Conservation (phyloP, 2,797 vertebrate genomes). For the Orientallactaga sibirica region DNA sequence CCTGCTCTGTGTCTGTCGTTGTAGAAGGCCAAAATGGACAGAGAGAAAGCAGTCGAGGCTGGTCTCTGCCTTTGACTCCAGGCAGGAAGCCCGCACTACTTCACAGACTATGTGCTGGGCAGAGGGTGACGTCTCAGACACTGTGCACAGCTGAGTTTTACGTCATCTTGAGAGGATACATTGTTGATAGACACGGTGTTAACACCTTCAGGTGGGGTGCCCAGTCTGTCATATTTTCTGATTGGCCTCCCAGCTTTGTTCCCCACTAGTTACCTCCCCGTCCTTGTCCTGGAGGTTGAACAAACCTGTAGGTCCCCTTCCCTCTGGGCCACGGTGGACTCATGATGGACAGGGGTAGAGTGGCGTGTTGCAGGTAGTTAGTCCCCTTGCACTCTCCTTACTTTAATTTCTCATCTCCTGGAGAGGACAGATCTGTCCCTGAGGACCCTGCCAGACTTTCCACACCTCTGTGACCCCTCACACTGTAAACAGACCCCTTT, state of each 20-base stretch:
- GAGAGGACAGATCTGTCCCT: too few relatives aligned
- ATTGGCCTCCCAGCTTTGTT: not conserved
- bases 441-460: not conserved
- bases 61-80: not conserved
- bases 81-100: not conserved
- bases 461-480: not conserved
- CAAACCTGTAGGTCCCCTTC: not conserved
- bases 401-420: not conserved
- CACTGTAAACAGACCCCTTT: not conserved
- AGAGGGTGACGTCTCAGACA: not conserved
- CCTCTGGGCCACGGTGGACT: not conserved
- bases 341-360: not conserved
- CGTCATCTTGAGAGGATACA: fast-evolving
- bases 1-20: not conserved
- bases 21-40: not conserved
- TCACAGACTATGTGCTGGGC: not conserved
- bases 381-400: not conserved
- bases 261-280: too few relatives aligned
- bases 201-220: too few relatives aligned
- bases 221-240: not conserved
- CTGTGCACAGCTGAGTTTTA: not conserved
- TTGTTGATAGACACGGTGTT: not conserved
- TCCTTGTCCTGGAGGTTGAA: not conserved
- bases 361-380: too few relatives aligned
- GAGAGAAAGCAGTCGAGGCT: not conserved